Conservation (phyloP, 2,797 vertebrate species). For the Chromis chromis region DNA sequence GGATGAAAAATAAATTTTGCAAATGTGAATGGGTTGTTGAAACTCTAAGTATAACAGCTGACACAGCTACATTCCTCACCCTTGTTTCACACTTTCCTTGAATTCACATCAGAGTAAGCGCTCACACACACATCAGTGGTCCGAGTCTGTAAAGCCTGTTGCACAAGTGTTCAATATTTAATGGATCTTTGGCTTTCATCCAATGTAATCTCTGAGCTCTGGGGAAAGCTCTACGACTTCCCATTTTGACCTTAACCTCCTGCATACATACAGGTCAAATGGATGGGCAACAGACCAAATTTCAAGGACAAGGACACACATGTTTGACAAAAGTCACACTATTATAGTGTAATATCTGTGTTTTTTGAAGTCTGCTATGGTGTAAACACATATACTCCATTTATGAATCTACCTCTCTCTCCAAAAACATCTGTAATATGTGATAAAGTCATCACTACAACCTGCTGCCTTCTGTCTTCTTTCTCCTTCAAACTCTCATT, state of each 20-base stretch:
- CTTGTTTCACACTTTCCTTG: slow-evolving; percentile 5
- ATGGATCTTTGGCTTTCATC: slow-evolving; percentile 63
- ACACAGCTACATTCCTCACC: neutral
- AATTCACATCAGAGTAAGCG: neutral
- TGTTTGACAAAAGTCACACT: neutral
- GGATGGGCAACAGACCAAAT: slow-evolving; percentile 50
- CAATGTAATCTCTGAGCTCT: slow-evolving; percentile 63
- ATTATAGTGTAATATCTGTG: neutral
- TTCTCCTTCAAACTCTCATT: slow-evolving; percentile 40
- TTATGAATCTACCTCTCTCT: neutral
- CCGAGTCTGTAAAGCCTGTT: slow-evolving; percentile 30
- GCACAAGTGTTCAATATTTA: slow-evolving; percentile 56
- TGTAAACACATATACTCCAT: too few species aligned
- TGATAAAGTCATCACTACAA: slow-evolving; percentile 16
- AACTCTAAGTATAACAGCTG: too few species aligned
- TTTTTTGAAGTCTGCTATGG: too few species aligned
- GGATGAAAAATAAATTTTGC: too few species aligned
- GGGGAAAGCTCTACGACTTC: slow-evolving; percentile 34
- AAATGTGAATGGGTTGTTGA: too few species aligned
- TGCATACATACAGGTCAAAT: slow-evolving; percentile 15
- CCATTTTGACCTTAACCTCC: slow-evolving; percentile 23
- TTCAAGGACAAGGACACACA: slow-evolving; percentile 48
- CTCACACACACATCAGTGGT: neutral
- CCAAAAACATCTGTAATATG: slow-evolving; percentile 15
- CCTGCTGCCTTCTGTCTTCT: slow-evolving; percentile 28